Evolutionary conservation across 2,888 invertebrate species (phyloP).

Genomic region (Diarsia mendica): DNA sequence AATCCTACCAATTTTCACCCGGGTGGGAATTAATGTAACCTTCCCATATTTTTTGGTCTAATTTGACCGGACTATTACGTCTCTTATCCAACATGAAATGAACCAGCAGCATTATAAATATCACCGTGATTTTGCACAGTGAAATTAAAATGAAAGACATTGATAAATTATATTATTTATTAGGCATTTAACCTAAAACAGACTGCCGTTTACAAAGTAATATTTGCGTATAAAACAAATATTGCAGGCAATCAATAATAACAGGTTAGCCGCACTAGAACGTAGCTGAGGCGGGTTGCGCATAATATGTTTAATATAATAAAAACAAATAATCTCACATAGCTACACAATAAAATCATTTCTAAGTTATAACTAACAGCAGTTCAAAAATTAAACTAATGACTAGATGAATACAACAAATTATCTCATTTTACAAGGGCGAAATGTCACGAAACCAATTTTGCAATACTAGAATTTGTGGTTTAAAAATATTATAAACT

Average conservation of each 20-base stretch:
- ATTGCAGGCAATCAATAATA: conserved; percentile 12
- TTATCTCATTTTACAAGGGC: neutral
- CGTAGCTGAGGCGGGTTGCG: neutral
- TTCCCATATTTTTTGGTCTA: too few relatives aligned
- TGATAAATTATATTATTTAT: conserved; percentile 22
- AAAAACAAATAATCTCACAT: conserved; percentile 4
- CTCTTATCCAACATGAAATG: too few relatives aligned
- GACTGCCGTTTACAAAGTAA: conserved; percentile 10
- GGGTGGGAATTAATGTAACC: too few relatives aligned
- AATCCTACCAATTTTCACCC: too few relatives aligned
- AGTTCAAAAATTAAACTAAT: conserved; percentile 37
- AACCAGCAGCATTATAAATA: too few relatives aligned
- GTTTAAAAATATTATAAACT: neutral
- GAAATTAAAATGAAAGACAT: conserved; percentile 21
- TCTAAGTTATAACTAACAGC: conserved; percentile 19
- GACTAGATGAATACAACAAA: conserved; percentile 58
- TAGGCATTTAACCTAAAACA: conserved; percentile 18
- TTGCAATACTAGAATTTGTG: neutral
- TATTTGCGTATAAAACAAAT: neutral
- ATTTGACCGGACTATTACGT: too few relatives aligned
- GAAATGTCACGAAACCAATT: conserved; percentile 11
- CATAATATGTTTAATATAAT: neutral
- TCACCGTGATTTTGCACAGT: neutral
- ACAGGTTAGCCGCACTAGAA: neutral
- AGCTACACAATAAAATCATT: neutral